These are phyloP conservation scores for Drosophila borborema DNA, from an alignment of 2,888 invertebrate genomes.

Conservation along the genomic window DNA sequence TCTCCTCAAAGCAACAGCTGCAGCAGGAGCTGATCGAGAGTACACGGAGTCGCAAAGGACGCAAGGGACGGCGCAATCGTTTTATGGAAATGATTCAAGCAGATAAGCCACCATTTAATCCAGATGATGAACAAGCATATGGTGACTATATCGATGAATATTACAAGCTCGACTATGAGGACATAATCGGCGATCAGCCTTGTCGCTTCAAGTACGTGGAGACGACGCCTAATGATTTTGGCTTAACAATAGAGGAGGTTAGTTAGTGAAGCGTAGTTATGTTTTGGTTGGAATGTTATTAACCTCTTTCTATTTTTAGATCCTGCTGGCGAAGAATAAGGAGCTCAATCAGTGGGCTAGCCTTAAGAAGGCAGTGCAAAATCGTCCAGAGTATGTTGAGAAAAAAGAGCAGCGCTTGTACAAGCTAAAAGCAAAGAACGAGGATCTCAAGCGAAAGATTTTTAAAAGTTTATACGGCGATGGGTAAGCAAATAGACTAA, in stretches of 20 bases:
- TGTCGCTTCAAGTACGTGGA: slow-evolving; percentile 97
- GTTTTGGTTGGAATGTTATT: accelerated
- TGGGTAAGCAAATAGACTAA: slow-evolving; percentile 48
- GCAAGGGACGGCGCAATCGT: slow-evolving; percentile 89
- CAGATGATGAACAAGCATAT: slow-evolving; percentile 90
- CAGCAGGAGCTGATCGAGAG: slow-evolving; percentile 87
- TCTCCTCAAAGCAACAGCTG: slow-evolving; percentile 85
- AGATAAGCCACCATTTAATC: slow-evolving; percentile 94
- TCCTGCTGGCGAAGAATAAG: slow-evolving; percentile 94
- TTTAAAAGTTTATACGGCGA: slow-evolving; percentile 90
- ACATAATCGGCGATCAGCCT: slow-evolving; percentile 95
- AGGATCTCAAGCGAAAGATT: slow-evolving; percentile 91
- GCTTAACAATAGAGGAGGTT: slow-evolving; percentile 96
- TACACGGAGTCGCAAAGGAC: slow-evolving; percentile 87
- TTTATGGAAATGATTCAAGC: slow-evolving; percentile 90
- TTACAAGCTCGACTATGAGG: slow-evolving; percentile 97
- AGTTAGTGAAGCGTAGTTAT: slow-evolving; percentile 85
- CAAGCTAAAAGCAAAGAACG: slow-evolving; percentile 90
- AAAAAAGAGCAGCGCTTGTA: slow-evolving; percentile 92
- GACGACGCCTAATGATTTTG: slow-evolving; percentile 95
- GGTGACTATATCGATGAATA: slow-evolving; percentile 97
- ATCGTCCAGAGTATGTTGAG: slow-evolving; percentile 92
- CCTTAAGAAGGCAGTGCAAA: slow-evolving; percentile 93
- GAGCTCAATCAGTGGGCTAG: slow-evolving; percentile 98
- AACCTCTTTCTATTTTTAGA: slow-evolving; percentile 86